Evolutionary conservation across 2,113 vertebrate species (phyloP), one percentile per base, ranked within the genome.

Genomic region (Paralichthys olivaceus): DNA sequence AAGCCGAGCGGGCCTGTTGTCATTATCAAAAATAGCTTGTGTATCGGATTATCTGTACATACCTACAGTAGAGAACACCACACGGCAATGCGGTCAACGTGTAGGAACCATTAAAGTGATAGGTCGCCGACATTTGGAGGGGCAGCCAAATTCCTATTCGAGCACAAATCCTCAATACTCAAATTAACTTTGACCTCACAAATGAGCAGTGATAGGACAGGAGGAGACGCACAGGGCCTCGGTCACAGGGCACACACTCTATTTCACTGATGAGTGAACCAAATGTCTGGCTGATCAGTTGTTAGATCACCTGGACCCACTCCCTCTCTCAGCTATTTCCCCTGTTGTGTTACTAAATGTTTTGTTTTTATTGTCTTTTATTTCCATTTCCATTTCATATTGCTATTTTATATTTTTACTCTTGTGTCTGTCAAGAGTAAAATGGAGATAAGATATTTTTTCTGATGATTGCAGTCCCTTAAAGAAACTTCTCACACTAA

Each of bases 1-100:
- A 81, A 71, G 68, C 74, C 63, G 80, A 79, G 22, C 34, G 17
- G 68, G 84, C 84, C 62, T 79, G 84, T 79, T 87, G 75, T 75
- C 81, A 72, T 85, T 63, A 77, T 84, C 59, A 84, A 84, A 90
- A 90, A 90, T 90, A 92, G 89, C 86, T 68, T 40, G 28, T 22
- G 69, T 58, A 74, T 64, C 19, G 40, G 73, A 78, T 83, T 77
- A 80, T 76, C 60, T 67, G 54, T 40, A 17, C 22, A 54, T 37
- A 83, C 22, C 0, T 63, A 60, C 28, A 82, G 34, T 25, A 15
- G n/a, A 9, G 19, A 15, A 8, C 37, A 2, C 25, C 49, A 40
- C 62, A 45, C 58, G 64, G 20, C 54, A 53, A 64, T 28, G 26
- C 61, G 66, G 6, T 28, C 0, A 25, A 7, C 0, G 3, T 65